These are phyloP conservation scores for Semaprochilodus insignis DNA, from an alignment of 2,797 vertebrate species.

Conservation along the genomic window DNA sequence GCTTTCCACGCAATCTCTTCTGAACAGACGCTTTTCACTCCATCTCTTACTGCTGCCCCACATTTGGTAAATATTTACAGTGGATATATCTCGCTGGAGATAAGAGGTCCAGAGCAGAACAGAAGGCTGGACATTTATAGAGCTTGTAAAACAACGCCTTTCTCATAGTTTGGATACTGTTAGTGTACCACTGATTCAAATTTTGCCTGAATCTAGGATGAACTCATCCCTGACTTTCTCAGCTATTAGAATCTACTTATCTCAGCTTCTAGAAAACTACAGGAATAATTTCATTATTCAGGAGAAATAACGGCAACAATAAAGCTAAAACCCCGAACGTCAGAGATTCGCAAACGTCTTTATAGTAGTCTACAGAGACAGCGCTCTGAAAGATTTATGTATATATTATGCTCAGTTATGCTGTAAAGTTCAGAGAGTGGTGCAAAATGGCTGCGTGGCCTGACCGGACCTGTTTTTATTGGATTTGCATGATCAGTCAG, in stretches of 20 bases:
- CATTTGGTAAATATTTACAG: constrained; percentile 51
- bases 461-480: constrained; percentile 27
- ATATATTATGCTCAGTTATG: background rate
- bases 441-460: background rate
- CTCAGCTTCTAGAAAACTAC: background rate
- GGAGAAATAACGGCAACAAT: background rate
- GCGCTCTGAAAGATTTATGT: background rate
- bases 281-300: background rate
- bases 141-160: constrained; percentile 23
- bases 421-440: constrained; percentile 14
- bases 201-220: background rate
- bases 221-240: background rate
- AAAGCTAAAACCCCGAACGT: background rate
- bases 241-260: no score
- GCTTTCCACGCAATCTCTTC: constrained; percentile 26
- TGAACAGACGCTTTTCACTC: constrained; percentile 11
- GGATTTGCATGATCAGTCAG: constrained; percentile 45
- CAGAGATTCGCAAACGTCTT: background rate
- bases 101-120: constrained; percentile 39
- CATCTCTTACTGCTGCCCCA: constrained; percentile 44
- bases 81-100: constrained; percentile 32
- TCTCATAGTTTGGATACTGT: constrained; percentile 4
- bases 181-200: background rate
- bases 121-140: constrained; percentile 22
- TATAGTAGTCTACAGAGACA: background rate